Evolutionary conservation across 2,888 invertebrate genomes (phyloP), one percentile per base, ranked within the genome.

Genomic region (Zelleria hepariella): DNA sequence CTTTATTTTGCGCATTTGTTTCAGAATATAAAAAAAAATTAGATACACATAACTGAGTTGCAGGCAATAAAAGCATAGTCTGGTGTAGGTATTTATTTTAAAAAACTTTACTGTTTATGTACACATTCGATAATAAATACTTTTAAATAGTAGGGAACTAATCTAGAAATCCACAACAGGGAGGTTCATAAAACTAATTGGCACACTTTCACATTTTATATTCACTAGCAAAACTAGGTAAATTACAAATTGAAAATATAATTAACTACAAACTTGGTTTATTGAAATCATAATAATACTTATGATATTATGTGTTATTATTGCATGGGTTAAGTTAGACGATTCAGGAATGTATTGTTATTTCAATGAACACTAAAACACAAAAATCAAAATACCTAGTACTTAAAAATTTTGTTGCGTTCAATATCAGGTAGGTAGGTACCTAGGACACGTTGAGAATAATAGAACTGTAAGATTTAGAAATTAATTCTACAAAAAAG

Each of bases 131-230:
- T 26, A 58, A 58, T 58, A 58, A 49, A 58, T 51, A 51, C 49
- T 57, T 57, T 58, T 47, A 57, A 48, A 26, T 26, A 47, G n/a
- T 51, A 51, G 32, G 10, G 15, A 10, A 42, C 32, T 42, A 42
- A 42, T 42, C 21, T 25, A 7, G n/a, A 51, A 51, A 27, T 15
- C 18, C 21, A 26, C 15, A 27, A 18, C 58, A 58, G 47, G 15
- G 74, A 72, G 66, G 69, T 67, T 74, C 72, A 69, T 20, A 64
- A 64, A 81, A 75, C 83, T 88, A 88, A 86, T 87, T 88, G 87
- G 87, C 87, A 88, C 87, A 87, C 87, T 75, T 86, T 88, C 87
- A 88, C 87, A 87, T 51, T 82, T 78, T 80, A 85, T 73, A 85
- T 73, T 84, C 79, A 83, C 87, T 87, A 88, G 85, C 86, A 86